These are phyloP conservation scores for Zoanthus gigantus DNA, from an alignment of 92 coral and sea anemone genomes.

Conservation along the genomic window DNA sequence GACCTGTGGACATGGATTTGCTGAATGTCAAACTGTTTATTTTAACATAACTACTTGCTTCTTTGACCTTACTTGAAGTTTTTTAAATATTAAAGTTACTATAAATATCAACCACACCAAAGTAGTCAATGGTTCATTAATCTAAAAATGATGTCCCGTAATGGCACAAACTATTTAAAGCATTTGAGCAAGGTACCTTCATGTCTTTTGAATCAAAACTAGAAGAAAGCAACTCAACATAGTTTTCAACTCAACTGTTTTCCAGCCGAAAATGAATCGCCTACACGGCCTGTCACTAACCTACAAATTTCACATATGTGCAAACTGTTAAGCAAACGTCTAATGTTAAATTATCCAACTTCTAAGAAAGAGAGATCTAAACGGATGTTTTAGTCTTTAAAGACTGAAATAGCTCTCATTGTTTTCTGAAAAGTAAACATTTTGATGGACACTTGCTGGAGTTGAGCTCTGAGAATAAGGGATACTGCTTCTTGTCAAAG, in stretches of 20 bases:
- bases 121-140: conserved; percentile 27
- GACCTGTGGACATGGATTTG: conserved; percentile 42
- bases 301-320: conserved; percentile 46
- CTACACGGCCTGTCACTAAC: conserved; percentile 43
- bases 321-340: conserved; percentile 27
- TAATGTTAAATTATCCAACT: conserved; percentile 36
- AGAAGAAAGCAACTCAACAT: conserved; percentile 46
- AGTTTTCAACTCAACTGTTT: conserved; percentile 46
- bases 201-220: conserved; percentile 45
- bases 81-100: conserved; percentile 6
- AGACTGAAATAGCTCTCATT: conserved; percentile 53
- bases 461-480: conserved; percentile 49
- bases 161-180: conserved; percentile 46
- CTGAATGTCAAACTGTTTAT: conserved; percentile 42
- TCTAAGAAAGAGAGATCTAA: conserved; percentile 17
- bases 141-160: conserved; percentile 44
- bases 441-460: conserved; percentile 35
- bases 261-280: conserved; percentile 44
- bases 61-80: conserved; percentile 13
- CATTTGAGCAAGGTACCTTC: conserved; percentile 45
- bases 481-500: conserved; percentile 50
- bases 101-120: conserved; percentile 12
- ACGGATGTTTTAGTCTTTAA: conserved; percentile 42
- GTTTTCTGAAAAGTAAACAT: conserved; percentile 45
- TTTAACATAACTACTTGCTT: conserved; percentile 40